Evolutionary conservation across 1,140 invertebrate species (phyloP).

Genomic region (Hyposmocoma kahamanoa): DNA sequence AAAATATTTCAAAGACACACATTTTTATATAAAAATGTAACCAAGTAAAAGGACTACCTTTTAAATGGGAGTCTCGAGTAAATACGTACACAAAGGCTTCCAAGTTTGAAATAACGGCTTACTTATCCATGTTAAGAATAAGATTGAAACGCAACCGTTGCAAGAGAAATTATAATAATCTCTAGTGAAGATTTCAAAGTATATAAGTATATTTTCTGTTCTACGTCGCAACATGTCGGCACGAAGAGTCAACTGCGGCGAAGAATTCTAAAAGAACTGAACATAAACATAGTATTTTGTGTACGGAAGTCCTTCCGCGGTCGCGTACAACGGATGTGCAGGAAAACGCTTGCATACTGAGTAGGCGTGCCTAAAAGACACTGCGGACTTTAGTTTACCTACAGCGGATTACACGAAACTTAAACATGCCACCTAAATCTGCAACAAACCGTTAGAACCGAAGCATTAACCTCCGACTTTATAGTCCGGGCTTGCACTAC

Average conservation of each 20-base stretch:
- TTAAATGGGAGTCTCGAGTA: too few species aligned
- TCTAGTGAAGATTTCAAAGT: conserved; percentile 24
- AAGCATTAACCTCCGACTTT: conserved; percentile 39
- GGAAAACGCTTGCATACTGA: conserved; percentile 69
- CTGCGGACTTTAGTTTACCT: conserved; percentile 61
- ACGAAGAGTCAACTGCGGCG: conserved; percentile 55
- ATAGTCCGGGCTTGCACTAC: conserved; percentile 13
- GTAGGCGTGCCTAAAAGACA: conserved; percentile 69
- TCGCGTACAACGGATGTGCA: conserved; percentile 66
- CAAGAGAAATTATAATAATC: conserved; percentile 6
- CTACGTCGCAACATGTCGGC: conserved; percentile 48
- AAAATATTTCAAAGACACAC: too few species aligned
- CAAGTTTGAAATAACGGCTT: too few species aligned
- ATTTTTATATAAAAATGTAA: too few species aligned
- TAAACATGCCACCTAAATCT: conserved; percentile 61
- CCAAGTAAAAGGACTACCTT: too few species aligned
- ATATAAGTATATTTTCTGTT: conserved; percentile 43
- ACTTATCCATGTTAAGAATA: too few species aligned
- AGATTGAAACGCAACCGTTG: too few species aligned
- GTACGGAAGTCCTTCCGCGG: conserved; percentile 64
- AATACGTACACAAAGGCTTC: too few species aligned
- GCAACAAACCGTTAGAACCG: conserved; percentile 43
- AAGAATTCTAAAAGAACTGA: conserved; percentile 66
- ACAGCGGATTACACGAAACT: conserved; percentile 63
- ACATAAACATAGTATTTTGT: conserved; percentile 68